A percentile compares a stretch with the other conserved stretches of the same genome.
These are phyloP conservation scores for Lonchura striata DNA, from an alignment of 2,113 vertebrate species.

Conservation along the genomic window DNA sequence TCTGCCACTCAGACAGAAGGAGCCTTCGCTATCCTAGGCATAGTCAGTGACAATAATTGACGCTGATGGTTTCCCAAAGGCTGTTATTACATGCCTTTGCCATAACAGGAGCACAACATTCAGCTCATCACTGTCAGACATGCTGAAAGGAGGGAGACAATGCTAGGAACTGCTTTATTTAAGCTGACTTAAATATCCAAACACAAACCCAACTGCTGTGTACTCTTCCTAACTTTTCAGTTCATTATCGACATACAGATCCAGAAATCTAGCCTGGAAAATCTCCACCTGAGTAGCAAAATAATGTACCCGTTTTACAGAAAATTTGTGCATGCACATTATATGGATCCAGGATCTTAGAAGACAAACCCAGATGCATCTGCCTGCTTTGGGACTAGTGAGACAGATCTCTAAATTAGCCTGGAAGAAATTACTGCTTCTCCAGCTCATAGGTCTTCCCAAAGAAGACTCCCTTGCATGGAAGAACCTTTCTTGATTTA, in stretches of 20 bases:
- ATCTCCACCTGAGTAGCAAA: neutral
- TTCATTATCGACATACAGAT: neutral
- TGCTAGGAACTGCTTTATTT: neutral
- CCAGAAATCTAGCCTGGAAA: neutral
- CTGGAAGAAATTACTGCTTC: neutral
- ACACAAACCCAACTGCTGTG: neutral
- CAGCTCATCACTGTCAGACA: neutral
- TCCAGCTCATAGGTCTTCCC: neutral
- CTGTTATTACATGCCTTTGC: neutral
- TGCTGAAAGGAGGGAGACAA: neutral
- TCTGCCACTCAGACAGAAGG: neutral
- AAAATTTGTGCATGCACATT: neutral
- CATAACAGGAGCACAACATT: neutral
- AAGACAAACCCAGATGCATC: neutral
- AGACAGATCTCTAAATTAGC: neutral
- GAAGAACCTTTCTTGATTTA: neutral
- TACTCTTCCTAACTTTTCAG: neutral
- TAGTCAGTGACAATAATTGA: neutral
- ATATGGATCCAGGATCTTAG: neutral
- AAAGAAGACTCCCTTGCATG: neutral
- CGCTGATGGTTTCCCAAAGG: neutral
- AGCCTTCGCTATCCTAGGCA: neutral
- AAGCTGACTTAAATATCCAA: neutral
- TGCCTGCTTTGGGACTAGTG: neutral
- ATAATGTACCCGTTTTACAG: neutral